Evolutionary conservation across 23 tunicate genomes (phyloP), one percentile per base, ranked within the genome.

Genomic region (Oikopleura albicans): DNA sequence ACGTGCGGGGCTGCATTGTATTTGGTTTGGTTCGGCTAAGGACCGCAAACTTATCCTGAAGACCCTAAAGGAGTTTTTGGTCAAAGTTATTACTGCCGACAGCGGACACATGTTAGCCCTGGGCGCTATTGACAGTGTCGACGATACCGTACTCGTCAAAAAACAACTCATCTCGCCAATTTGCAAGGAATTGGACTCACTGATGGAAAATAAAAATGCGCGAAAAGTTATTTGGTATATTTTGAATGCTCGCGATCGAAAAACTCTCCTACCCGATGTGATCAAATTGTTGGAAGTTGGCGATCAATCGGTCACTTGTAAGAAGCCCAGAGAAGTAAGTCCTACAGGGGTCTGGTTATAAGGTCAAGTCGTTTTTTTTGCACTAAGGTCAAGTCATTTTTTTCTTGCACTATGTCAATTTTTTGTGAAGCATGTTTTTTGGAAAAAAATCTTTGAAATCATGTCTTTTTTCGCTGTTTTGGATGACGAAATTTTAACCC

Each of bases 41-140:
- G 99, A 94, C 75, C 57, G 99, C 40, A 94, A 94, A 63, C 91
- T 92, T n/a, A 94, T 94, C 57, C 66, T 94, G 22, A 94, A 90
- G 76, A 88, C 96, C 1, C 85, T 94, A 88, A 94, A 94, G 86
- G 99, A 94, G 76, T 90, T 94, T 83, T 86, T 88, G 27, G 27
- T 79, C 33, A 94, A 94, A 83, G 76, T 94, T 0, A 40, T 85
- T 41, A 87, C 87, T 4, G 91, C 91, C 40, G 96, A 94, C 57
- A 87, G 41, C 57, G 99, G 99, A 4, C 90, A 94, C 87, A 76
- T 94, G 12, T 41, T 84, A 0, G 0, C 89, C 1, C 76, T 94
- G 16, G 91, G 96, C 8, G 91, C 96, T 4, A 90, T 94, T 76
- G 99, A 94, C 66, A 90, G 88, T 40, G 90, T 94, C 38, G 99